Evolutionary conservation across 2,888 invertebrate genomes (phyloP), one percentile per base, ranked within the genome.

Genomic region (Agonopterix heracliana): DNA sequence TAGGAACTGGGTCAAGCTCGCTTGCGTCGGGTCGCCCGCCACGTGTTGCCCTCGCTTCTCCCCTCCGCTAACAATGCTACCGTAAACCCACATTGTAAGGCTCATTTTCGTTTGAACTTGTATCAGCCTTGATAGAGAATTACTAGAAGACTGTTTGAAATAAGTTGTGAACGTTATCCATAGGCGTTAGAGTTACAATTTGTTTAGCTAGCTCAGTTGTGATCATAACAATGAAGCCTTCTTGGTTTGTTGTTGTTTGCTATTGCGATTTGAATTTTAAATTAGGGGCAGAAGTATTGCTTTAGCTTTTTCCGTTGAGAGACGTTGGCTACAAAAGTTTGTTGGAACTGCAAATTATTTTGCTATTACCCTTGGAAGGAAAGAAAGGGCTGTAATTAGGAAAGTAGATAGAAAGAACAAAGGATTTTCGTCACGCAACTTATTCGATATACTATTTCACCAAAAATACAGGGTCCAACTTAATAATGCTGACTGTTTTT

Each of bases 1-100:
- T 73, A 73, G 67, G 69, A 86, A 80, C 79, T 86, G 64, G 86
- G 86, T 86, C 86, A 86, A 86, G 81, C 84, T 84, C 84, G 80
- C 72, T 76, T 70, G 76, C 68, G 74, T 71, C 63, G 76, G 77
- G 74, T 72, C 78, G 81, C 65, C 67, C 55, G 62, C 73, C 78
- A 82, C 83, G 84, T 82, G 83, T 57, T 70, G 71, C 71, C 71
- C 45, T 68, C 58, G 54, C 50, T 50, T 50, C 54, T 52, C 55
- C 58, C 57, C 52, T 12, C 46, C 62, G 61, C 58, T 53, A 59
- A 48, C 49, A 68, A 70, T 65, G 54, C 58, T 47, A 55, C 71
- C 61, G 38, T 74, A 54, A 40, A 10, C 13, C 48, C 14, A 52
- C 13, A 54, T 34, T 41, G 54, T 71, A 79, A 58, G 61, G 75